phyloP scores from a whole-genome alignment of 2,113 vertebrate genomes.

The Thunnus maccoyii region DNA sequence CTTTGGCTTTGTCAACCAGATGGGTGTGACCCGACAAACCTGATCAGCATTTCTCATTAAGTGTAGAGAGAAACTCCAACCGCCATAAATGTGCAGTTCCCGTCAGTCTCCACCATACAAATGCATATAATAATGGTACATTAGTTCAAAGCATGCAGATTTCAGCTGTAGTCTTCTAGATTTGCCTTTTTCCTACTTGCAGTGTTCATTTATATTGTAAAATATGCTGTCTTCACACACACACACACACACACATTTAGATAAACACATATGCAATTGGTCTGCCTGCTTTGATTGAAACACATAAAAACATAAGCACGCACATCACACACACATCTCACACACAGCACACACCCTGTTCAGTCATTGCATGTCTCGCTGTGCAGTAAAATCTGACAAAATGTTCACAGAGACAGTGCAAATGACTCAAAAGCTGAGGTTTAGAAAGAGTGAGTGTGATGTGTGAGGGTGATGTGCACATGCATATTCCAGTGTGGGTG shows the following conservation, averaged over 20 bases:
- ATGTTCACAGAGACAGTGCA: slow-evolving; percentile 1
- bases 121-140: neutral
- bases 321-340: no score
- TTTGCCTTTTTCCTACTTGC: neutral
- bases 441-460: neutral
- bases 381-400: neutral
- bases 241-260: no score
- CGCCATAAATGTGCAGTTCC: neutral
- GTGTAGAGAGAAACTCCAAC: neutral
- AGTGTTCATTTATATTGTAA: neutral
- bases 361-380: neutral
- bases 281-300: neutral
- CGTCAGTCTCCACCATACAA: neutral
- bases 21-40: no score
- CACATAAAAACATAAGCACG: neutral
- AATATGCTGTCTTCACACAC: neutral
- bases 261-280: neutral
- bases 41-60: neutral
- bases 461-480: slow-evolving; percentile 3
- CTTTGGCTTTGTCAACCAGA: no score
- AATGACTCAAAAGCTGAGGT: slow-evolving; percentile 27
- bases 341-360: neutral
- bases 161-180: no score
- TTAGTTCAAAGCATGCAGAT: neutral
- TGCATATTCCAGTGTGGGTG: neutral